These are phyloP conservation scores for Chromis chromis DNA, from an alignment of 2,797 vertebrate species.

Conservation along the genomic window DNA sequence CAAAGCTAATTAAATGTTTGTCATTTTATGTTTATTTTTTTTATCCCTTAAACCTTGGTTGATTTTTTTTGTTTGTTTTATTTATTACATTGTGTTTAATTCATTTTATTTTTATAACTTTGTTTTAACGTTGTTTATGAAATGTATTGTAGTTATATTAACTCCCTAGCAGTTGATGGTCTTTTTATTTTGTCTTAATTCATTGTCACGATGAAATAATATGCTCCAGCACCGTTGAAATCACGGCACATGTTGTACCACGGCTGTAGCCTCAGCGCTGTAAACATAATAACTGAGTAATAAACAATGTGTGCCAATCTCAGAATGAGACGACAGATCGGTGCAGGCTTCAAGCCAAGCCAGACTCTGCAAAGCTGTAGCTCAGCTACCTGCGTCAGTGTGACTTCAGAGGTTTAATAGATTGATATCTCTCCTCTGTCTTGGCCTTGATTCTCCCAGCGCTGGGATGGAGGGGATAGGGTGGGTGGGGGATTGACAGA, in stretches of 20 bases:
- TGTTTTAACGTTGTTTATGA: slow-evolving; percentile 52
- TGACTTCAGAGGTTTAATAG: slow-evolving; percentile 69
- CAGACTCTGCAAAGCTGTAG: slow-evolving; percentile 38
- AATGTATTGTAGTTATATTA: slow-evolving; percentile 45
- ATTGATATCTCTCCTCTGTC: slow-evolving; percentile 55
- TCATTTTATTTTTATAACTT: slow-evolving; percentile 45
- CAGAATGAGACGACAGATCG: slow-evolving; percentile 28
- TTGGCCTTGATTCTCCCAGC: slow-evolving; percentile 63
- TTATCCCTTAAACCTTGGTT: slow-evolving; percentile 46
- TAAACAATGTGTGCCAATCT: slow-evolving; percentile 2
- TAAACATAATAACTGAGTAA: slow-evolving; percentile 12
- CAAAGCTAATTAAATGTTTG: slow-evolving; percentile 57
- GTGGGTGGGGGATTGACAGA: background rate
- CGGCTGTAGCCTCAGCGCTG: background rate
- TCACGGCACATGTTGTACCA: slow-evolving; percentile 21
- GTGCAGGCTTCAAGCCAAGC: slow-evolving; percentile 36
- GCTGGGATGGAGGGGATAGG: background rate
- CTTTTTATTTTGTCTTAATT: slow-evolving; percentile 44
- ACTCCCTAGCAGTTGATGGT: slow-evolving; percentile 36
- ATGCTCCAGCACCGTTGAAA: slow-evolving; percentile 38
- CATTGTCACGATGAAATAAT: slow-evolving; percentile 17
- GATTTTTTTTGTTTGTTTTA: slow-evolving; percentile 35
- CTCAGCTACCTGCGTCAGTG: slow-evolving; percentile 69
- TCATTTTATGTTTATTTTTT: slow-evolving; percentile 49
- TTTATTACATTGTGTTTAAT: slow-evolving; percentile 38